phyloP scores from a whole-genome alignment of 2,888 invertebrate species.

The Ectemnius lituratus region DNA sequence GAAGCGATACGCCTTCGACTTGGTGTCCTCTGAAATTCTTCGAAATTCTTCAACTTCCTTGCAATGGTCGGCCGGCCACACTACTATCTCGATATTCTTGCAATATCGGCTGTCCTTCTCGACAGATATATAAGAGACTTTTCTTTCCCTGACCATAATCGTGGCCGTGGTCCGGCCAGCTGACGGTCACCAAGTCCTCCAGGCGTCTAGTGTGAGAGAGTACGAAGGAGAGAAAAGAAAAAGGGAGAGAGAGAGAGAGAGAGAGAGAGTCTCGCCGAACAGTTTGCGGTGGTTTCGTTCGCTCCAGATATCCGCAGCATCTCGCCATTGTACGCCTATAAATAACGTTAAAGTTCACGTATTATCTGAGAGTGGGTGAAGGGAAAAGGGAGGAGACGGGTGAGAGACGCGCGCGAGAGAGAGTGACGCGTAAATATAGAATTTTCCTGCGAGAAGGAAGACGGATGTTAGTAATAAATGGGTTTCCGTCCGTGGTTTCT shows the following conservation, averaged over 20 bases:
- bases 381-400: neutral
- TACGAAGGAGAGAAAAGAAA: too few species aligned
- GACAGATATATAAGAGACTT: neutral
- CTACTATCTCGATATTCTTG: neutral
- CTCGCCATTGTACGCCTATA: slow-evolving; percentile 13
- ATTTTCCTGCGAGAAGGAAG: slow-evolving; percentile 10
- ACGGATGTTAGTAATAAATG: slow-evolving; percentile 33
- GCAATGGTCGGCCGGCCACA: neutral
- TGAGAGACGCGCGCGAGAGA: neutral
- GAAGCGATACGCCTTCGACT: too few species aligned
- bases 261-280: neutral
- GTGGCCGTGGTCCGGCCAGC: neutral
- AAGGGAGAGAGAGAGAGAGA: too few species aligned
- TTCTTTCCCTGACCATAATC: neutral
- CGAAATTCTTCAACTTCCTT: too few species aligned
- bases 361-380: slow-evolving; percentile 6
- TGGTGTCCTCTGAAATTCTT: too few species aligned
- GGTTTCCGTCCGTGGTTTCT: slow-evolving; percentile 3
- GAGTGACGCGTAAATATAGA: slow-evolving; percentile 28
- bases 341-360: slow-evolving; percentile 28
- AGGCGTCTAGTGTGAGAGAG: neutral
- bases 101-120: neutral
- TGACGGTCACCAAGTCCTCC: neutral
- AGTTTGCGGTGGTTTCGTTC: slow-evolving; percentile 9
- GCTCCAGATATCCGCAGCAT: slow-evolving; percentile 8